Percentiles rank a stretch among this genome's conserved stretches.
Conservation (phyloP, 2,113 vertebrate species). For the Pampusana beccarii region DNA sequence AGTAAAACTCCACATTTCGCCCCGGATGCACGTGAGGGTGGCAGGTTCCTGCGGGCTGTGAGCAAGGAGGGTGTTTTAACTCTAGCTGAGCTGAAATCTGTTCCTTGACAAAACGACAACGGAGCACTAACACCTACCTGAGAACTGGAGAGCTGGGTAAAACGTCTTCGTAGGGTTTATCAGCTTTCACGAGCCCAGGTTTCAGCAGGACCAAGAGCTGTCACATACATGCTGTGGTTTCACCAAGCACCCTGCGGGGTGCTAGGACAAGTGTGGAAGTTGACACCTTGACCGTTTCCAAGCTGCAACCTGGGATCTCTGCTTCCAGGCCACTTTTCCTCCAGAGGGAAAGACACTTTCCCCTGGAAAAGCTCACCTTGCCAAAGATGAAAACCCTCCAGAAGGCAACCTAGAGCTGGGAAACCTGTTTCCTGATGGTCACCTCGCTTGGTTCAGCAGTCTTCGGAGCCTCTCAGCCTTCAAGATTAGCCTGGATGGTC, state of each 20-base stretch:
- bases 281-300: neutral
- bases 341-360: neutral
- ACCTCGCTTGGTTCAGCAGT: neutral
- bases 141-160: neutral
- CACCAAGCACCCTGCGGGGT: neutral
- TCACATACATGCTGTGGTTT: accelerated
- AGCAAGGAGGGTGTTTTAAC: neutral
- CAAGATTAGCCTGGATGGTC: neutral
- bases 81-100: neutral
- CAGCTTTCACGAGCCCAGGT: accelerated
- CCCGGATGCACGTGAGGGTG: accelerated
- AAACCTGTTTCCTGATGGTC: neutral
- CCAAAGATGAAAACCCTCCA: neutral
- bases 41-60: neutral
- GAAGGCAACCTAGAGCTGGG: neutral
- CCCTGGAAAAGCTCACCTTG: neutral
- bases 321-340: neutral
- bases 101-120: neutral
- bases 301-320: neutral
- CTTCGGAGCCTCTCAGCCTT: neutral
- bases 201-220: neutral
- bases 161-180: neutral
- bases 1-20: neutral
- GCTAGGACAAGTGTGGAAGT: neutral
- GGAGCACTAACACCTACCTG: neutral